Conservation (phyloP, 2,888 invertebrate species). For the Parnassius orleans region DNA sequence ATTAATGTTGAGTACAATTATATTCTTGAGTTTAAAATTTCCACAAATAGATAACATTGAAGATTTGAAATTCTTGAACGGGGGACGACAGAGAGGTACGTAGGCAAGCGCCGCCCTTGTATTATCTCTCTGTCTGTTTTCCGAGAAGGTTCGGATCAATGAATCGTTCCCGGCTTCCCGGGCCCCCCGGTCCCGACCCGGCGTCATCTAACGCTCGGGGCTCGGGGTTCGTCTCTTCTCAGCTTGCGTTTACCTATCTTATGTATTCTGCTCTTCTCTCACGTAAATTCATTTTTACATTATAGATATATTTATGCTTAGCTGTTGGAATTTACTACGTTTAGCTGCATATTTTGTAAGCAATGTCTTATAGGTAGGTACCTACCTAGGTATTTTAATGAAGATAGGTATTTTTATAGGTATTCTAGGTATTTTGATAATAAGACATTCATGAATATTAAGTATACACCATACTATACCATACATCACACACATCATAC, state of each 20-base stretch:
- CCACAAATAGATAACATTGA: neutral
- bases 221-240: constrained; percentile 43
- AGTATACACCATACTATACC: too few species aligned
- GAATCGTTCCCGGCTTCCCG: constrained; percentile 74
- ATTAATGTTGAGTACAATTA: too few species aligned
- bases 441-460: too few species aligned
- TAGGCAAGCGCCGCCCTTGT: constrained; percentile 46
- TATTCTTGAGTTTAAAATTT: too few species aligned
- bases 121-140: constrained; percentile 57
- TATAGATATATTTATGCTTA: too few species aligned
- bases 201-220: constrained; percentile 49
- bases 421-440: too few species aligned
- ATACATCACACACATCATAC: too few species aligned
- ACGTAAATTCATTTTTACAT: neutral
- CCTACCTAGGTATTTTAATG: too few species aligned
- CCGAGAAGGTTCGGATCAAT: constrained; percentile 79
- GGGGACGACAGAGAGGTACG: constrained; percentile 40
- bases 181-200: constrained; percentile 50
- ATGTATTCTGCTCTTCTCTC: constrained; percentile 30
- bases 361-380: too few species aligned
- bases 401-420: too few species aligned
- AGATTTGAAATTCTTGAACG: constrained; percentile 30
- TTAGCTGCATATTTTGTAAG: too few species aligned
- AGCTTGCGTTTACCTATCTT: constrained; percentile 39
- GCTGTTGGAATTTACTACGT: too few species aligned